Percentiles rank a stretch among this genome's conserved stretches.
These are phyloP conservation scores for Galeopsomyia nigrocyanea DNA, from an alignment of 2,888 invertebrate genomes.

Conservation along the genomic window DNA sequence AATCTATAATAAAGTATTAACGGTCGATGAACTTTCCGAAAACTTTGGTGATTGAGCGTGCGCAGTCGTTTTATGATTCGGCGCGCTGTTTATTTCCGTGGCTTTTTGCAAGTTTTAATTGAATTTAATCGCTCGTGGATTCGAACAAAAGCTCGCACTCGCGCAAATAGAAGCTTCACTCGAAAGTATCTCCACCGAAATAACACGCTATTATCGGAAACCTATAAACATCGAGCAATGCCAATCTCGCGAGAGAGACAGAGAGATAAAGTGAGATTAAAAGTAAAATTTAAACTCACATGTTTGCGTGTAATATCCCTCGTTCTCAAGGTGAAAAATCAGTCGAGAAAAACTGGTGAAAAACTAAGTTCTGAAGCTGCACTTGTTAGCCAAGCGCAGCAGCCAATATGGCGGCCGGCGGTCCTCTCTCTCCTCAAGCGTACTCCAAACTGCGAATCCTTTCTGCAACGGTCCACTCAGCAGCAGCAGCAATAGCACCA, in stretches of 20 bases:
- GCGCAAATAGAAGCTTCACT: no score
- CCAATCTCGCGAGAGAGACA: not conserved
- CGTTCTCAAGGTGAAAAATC: no score
- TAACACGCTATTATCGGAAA: no score
- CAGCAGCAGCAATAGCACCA: no score
- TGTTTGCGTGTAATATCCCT: no score
- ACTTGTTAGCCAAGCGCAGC: conserved; percentile 19
- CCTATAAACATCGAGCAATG: not conserved
- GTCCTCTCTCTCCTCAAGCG: conserved; percentile 11
- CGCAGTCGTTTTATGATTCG: conserved; percentile 6
- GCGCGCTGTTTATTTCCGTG: not conserved
- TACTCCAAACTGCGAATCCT: no score
- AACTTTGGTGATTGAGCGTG: not conserved
- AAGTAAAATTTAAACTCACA: conserved; percentile 19
- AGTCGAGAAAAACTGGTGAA: no score
- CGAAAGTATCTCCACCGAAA: no score
- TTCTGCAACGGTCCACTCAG: no score
- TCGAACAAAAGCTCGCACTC: no score
- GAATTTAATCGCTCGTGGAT: no score
- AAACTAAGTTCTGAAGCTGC: not conserved
- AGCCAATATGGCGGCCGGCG: conserved; percentile 32
- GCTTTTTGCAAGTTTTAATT: not conserved
- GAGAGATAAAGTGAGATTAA: not conserved
- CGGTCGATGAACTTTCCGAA: conserved; percentile 1
- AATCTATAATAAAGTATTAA: no score